Base-by-base conservation (phyloP, 1,140 invertebrate genomes). In the Acromyrmex echinatior region DNA sequence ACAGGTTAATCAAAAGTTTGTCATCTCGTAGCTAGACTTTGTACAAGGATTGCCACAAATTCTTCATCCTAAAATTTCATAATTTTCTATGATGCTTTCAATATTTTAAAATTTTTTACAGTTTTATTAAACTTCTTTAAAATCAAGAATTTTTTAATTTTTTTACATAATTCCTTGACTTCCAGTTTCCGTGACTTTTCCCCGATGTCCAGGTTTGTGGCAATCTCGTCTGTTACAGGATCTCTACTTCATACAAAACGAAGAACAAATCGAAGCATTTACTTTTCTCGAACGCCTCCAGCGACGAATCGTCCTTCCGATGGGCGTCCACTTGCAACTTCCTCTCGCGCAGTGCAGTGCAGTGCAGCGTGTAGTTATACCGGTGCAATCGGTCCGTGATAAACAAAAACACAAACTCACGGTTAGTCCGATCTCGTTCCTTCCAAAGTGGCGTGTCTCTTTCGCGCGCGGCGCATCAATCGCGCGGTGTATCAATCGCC, bases 331-430 rank as follows among this genome's bases (percentile, higher is more conserved):
- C 80, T 84, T 1, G 70, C 68, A 51, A 35, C 53, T 82, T 74
- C 80, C 68, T 82, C 53, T 49, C 53, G 39, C 35, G 56, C 18
- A 74, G 9, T 21, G 21, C 70, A 31, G 39, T 12, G 51, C 79
- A 58, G 65, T 7, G 21, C 31, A 12, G 60, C 12, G 70, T 70
- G 31, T 4, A 74, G 78, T 87, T 76, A 49, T 49, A 74, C 73
- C 78, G 80, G 63, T 68, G 51, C 85, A 84, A 85, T 84, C 73
- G 71, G 73, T 73, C 45, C 85, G 68, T 86, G 70, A 89, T 90
- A 90, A 90, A 90, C 86, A 90, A 90, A 90, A 90, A 87, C 86
- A 90, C 85, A 89, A 76, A 87, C 88, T 90, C 86, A 56, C 88
- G 80, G 70, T 86, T 89, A 35, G 77, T 84, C 58, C 4, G n/a